Evolutionary conservation across 1,140 invertebrate species (phyloP), one percentile per base, ranked within the genome.

Genomic region (Forficula auricularia): DNA sequence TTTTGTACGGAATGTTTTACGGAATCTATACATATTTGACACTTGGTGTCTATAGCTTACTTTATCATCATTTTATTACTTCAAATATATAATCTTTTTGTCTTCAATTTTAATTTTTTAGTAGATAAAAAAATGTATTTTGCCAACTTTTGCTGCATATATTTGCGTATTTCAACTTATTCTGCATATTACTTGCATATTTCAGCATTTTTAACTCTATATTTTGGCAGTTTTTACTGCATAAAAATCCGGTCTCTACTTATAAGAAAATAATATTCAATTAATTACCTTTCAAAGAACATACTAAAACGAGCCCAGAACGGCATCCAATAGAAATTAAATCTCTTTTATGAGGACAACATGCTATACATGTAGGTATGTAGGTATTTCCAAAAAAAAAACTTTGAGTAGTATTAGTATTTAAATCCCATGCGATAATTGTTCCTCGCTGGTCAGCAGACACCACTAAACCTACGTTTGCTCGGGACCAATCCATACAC

Each of bases 291-390:
- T 70, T 67, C 48, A 71, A 53, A 60, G 64, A 70, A 15, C 74
- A 48, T 13, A 81, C 61, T 48, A 72, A 62, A 32, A 80, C 55
- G 19, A 77, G 58, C 16, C 79, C 78, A 55, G 57, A 64, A 60
- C 73, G 77, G 15, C 67, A 68, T 8, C 80, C 79, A 48, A 82
- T 55, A 35, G 78, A 77, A 10, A 75, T 60, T 42, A 72, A 49
- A 48, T 73, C 59, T 13, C 57, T 44, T 30, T 71, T 56, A 57
- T 80, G 72, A 8, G 72, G 74, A 50, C 76, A 79, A 48, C 70
- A 72, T 10, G 71, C 49, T 14, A 66, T 34, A 55, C 42, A 76
- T 49, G 56, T 65, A 72, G 40, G 62, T 62, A 35, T 66, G 59
- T 57, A 60, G 70, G 50, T 66, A 53, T 54, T 57, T 63, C 41